phyloP scores from a whole-genome alignment of 2,113 vertebrate genomes.

The Ictalurus punctatus region DNA sequence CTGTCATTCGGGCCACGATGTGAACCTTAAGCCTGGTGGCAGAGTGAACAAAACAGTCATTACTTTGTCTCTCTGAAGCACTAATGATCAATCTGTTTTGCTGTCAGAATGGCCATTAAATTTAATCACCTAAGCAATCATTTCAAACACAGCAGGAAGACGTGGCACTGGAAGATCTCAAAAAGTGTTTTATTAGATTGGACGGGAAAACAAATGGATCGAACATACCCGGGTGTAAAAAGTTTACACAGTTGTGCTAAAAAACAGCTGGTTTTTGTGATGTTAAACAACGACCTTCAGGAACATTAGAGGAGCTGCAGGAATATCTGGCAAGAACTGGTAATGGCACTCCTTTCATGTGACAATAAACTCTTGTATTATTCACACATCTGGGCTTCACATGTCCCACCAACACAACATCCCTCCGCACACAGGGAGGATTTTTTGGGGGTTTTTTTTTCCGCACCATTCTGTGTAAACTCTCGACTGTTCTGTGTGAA shows the following conservation, averaged over 20 bases:
- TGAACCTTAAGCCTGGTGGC: conserved; percentile 20
- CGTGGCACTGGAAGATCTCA: not conserved
- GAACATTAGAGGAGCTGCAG: not conserved
- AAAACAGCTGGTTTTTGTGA: not conserved
- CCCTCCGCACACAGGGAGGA: too few relatives aligned
- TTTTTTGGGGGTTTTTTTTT: too few relatives aligned
- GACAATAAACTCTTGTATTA: too few relatives aligned
- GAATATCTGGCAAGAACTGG: not conserved
- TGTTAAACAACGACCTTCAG: not conserved
- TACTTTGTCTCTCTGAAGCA: conserved; percentile 41
- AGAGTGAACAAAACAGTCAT: conserved; percentile 43
- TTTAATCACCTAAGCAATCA: conserved; percentile 52
- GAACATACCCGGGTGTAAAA: not conserved
- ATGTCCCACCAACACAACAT: too few relatives aligned
- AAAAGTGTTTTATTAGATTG: not conserved
- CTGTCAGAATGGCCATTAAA: conserved; percentile 52
- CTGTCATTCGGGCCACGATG: not conserved
- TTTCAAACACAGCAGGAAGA: conserved; percentile 40
- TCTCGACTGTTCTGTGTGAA: too few relatives aligned
- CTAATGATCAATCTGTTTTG: conserved; percentile 48
- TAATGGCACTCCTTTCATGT: too few relatives aligned
- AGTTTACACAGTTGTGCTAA: not conserved
- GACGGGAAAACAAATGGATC: not conserved
- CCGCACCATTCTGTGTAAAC: too few relatives aligned
- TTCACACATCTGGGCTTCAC: too few relatives aligned